Percentiles rank a stretch among this genome's conserved stretches.
Conservation (phyloP, 2,888 invertebrate species). For the Leptura quadrifasciata region DNA sequence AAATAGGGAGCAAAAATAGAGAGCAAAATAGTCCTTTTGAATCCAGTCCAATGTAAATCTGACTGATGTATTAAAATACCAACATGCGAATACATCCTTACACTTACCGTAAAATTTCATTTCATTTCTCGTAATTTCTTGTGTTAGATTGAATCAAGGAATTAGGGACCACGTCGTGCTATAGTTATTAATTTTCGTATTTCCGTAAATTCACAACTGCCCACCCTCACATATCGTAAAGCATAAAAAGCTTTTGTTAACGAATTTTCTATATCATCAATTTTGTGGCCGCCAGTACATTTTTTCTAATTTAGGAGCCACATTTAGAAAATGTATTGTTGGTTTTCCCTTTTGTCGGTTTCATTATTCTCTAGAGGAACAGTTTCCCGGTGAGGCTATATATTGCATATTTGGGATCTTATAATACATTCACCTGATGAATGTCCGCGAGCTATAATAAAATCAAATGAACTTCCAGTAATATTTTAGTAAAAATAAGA, state of each 20-base stretch:
- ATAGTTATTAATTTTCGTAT: neutral
- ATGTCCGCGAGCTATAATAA: neutral
- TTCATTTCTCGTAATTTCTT: too few relatives aligned
- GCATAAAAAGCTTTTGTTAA: neutral
- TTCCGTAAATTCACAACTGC: neutral
- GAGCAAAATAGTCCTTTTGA: too few relatives aligned
- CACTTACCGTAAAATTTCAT: too few relatives aligned
- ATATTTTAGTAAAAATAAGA: neutral
- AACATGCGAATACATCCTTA: too few relatives aligned
- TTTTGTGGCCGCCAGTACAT: neutral
- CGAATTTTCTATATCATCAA: neutral
- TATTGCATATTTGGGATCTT: neutral
- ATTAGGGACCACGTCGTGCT: neutral
- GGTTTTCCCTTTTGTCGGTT: constrained; percentile 7
- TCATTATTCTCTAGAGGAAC: constrained; percentile 1
- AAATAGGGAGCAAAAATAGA: too few relatives aligned
- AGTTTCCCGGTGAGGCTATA: neutral
- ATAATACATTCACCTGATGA: constrained; percentile 3
- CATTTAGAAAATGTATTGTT: neutral
- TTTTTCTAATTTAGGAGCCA: neutral
- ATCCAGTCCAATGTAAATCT: too few relatives aligned
- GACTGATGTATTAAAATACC: too few relatives aligned
- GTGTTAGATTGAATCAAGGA: too few relatives aligned
- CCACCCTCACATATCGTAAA: neutral
- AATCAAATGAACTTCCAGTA: neutral